Percentiles rank a stretch among this genome's conserved stretches.
These are phyloP conservation scores for Herpailurus yagouaroundi DNA, from an alignment of 2,113 vertebrate species.

Conservation along the genomic window DNA sequence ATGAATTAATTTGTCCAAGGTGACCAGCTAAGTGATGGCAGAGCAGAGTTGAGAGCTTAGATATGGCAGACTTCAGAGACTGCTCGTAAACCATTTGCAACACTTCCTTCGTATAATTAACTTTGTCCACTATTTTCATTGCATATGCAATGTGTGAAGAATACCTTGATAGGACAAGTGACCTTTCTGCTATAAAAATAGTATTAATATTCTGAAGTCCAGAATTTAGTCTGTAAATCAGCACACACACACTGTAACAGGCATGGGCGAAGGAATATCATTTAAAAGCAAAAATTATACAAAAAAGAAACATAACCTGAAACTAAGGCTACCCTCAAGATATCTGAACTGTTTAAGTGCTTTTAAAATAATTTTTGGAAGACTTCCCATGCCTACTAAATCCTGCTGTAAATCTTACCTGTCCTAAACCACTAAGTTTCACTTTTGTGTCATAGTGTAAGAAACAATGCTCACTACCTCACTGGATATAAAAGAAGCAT, in stretches of 20 bases:
- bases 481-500: neutral
- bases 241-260: neutral
- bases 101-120: neutral
- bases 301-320: slow-evolving; percentile 1
- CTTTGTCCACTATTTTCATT: neutral
- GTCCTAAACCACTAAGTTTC: neutral
- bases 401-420: slow-evolving; percentile 5
- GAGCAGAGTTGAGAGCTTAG: neutral
- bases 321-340: neutral
- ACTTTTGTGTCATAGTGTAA: neutral
- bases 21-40: neutral
- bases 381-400: neutral
- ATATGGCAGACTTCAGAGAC: neutral
- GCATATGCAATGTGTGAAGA: neutral
- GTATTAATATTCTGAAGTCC: slow-evolving; percentile 6
- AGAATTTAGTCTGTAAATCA: slow-evolving; percentile 33
- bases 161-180: neutral
- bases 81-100: neutral
- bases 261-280: neutral
- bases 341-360: neutral
- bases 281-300: neutral
- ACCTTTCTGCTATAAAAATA: neutral
- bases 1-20: slow-evolving; percentile 1
- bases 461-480: neutral
- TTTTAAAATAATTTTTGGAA: slow-evolving; percentile 34